These are phyloP conservation scores for Macroglossus sobrinus DNA, from an alignment of 2,113 vertebrate genomes.

Conservation along the genomic window DNA sequence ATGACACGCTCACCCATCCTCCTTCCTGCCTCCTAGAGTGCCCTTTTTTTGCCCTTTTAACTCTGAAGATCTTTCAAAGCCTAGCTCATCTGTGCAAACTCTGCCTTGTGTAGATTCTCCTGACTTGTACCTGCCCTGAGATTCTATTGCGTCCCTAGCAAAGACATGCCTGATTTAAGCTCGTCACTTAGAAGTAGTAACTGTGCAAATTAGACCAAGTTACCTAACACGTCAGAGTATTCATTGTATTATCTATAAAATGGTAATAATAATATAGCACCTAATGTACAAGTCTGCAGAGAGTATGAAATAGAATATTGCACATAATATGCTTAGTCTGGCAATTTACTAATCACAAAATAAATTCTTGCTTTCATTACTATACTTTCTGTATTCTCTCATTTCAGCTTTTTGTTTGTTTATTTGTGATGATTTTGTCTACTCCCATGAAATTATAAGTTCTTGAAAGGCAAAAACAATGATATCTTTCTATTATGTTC, in stretches of 20 bases:
- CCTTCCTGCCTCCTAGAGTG: background rate
- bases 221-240: background rate
- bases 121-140: background rate
- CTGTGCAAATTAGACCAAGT: background rate
- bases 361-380: background rate
- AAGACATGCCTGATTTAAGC: background rate
- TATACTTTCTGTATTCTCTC: background rate
- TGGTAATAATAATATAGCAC: background rate
- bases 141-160: background rate
- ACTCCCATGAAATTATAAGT: background rate
- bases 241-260: background rate
- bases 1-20: fast-evolving
- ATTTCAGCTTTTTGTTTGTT: background rate
- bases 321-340: background rate
- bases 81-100: background rate
- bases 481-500: background rate
- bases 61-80: background rate
- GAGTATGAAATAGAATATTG: background rate
- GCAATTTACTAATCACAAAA: background rate
- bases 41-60: background rate
- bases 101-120: background rate
- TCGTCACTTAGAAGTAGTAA: background rate
- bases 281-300: background rate
- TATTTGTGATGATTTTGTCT: background rate
- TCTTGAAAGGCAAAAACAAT: background rate